A percentile compares a stretch with the other conserved stretches of the same genome.
phyloP scores from a whole-genome alignment of 2,888 invertebrate genomes.

The Miltochrista miniata region DNA sequence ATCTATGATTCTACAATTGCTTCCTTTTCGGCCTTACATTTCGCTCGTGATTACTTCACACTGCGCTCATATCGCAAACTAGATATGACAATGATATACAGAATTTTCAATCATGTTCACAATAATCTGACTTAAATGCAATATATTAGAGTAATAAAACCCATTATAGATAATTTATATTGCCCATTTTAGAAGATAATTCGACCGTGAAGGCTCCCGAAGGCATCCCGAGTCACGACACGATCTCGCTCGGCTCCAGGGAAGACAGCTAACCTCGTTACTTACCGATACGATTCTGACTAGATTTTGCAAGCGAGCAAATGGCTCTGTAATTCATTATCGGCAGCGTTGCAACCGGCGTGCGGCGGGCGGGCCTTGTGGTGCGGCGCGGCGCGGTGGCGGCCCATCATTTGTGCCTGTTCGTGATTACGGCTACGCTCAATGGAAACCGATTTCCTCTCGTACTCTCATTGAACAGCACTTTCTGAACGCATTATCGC shows the following conservation, averaged over 20 bases:
- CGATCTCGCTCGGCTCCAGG: constrained; percentile 47
- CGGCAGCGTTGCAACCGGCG: constrained; percentile 59
- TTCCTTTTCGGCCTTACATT: constrained; percentile 63
- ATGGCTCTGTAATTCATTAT: constrained; percentile 73
- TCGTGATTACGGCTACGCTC: constrained; percentile 68
- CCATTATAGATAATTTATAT: constrained; percentile 72
- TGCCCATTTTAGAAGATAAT: constrained; percentile 70
- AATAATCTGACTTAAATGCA: constrained; percentile 53
- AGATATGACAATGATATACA: constrained; percentile 15
- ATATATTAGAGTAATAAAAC: constrained; percentile 68
- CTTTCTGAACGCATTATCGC: constrained; percentile 59
- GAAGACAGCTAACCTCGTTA: constrained; percentile 68
- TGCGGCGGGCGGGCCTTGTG: constrained; percentile 7
- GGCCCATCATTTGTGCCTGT: constrained; percentile 59
- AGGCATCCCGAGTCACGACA: constrained; percentile 70
- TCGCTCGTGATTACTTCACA: constrained; percentile 47
- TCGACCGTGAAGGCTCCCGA: constrained; percentile 70
- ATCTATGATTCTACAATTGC: constrained; percentile 61
- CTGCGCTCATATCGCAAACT: constrained; percentile 15
- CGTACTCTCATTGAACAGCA: constrained; percentile 58
- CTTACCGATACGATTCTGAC: constrained; percentile 60
- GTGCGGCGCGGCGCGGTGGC: constrained; percentile 26
- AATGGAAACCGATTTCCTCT: constrained; percentile 65
- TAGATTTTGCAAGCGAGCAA: constrained; percentile 74
- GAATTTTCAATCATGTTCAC: constrained; percentile 46